Percentiles rank a stretch among this genome's conserved stretches.
Conservation (phyloP, 2,797 vertebrate species). For the Lagorchestes hirsutus region DNA sequence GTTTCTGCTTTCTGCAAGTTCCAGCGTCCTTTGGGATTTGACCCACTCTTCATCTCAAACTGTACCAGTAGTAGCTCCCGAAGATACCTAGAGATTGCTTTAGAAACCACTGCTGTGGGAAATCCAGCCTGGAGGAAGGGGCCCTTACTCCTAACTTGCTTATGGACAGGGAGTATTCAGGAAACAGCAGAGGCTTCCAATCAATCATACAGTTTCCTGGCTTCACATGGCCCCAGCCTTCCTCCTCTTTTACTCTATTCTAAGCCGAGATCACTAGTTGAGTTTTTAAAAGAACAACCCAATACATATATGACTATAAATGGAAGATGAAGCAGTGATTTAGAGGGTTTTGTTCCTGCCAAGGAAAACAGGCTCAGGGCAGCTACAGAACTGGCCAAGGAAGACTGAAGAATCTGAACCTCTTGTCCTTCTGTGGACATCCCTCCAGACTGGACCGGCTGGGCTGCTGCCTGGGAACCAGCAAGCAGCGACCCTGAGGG, state of each 20-base stretch:
- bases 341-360: conserved; percentile 79
- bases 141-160: background rate
- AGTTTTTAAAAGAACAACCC: conserved; percentile 83
- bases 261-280: conserved; percentile 69
- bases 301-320: conserved; percentile 87
- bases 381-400: conserved; percentile 78
- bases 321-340: conserved; percentile 86
- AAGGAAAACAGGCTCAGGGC: conserved; percentile 87
- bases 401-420: conserved; percentile 80
- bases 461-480: conserved; percentile 76
- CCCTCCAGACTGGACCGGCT: conserved; percentile 75
- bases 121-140: background rate
- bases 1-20: background rate
- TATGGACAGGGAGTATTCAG: background rate
- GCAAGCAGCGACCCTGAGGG: conserved; percentile 64
- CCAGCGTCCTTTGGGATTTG: background rate
- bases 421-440: conserved; percentile 78
- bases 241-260: conserved; percentile 63
- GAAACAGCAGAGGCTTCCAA: conserved; percentile 50
- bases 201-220: conserved; percentile 47
- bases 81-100: background rate
- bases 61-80: background rate
- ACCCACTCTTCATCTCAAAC: background rate
- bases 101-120: background rate
- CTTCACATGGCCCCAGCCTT: conserved; percentile 37